Conservation (phyloP, 2,113 vertebrate genomes). For the cat (Felis catus) region F.catus_Fca126_mat1.0 CM031416.1:89103001-89103500, state of each 20-base stretch:
- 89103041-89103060: neutral
- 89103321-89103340: neutral
- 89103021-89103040: neutral
- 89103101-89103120: neutral
- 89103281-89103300: neutral
- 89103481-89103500: neutral
- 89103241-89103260: neutral
- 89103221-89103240: neutral
- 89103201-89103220: neutral
- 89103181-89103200: neutral
- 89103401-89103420: neutral
- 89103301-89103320: neutral
- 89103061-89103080: neutral
- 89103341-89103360: neutral
- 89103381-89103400: neutral
- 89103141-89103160: too few relatives aligned
- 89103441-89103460: neutral
- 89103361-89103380: neutral
- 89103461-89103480: neutral
- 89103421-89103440: slow-evolving; percentile 18
- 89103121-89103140: neutral
- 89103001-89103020: neutral
- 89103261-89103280: slow-evolving; percentile 17
- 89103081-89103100: neutral
- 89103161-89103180: neutral